Percentiles rank a stretch among this genome's conserved stretches.
Evolutionary conservation across 2,797 vertebrate species (phyloP).

Genomic region (Trachurus trachurus): DNA sequence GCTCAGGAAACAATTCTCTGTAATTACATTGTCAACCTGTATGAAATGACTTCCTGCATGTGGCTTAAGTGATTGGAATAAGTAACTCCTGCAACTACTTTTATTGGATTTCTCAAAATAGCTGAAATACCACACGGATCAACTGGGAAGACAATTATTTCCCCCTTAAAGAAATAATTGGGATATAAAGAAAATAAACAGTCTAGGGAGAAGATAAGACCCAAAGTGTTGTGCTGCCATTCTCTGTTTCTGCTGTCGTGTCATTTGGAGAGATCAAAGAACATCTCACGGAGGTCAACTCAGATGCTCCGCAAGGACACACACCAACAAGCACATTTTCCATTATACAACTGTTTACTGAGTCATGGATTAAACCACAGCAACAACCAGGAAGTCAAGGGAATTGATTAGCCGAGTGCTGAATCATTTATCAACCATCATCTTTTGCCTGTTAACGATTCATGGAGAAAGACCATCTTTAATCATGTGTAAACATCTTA

Average conservation of each 20-base stretch:
- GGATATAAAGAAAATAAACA: conserved; percentile 10
- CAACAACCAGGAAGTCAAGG: conserved; percentile 43
- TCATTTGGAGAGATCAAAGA: conserved; percentile 32
- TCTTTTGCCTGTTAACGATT: conserved; percentile 38
- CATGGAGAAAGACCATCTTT: conserved; percentile 56
- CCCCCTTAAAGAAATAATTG: conserved; percentile 3
- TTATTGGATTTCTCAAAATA: conserved; percentile 42
- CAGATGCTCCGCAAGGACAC: conserved; percentile 1
- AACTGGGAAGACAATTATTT: conserved; percentile 7
- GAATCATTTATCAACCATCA: conserved; percentile 70
- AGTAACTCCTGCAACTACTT: conserved; percentile 24
- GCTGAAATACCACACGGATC: neutral
- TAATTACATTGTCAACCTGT: conserved; percentile 50
- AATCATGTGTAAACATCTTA: conserved; percentile 68
- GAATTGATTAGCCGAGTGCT: conserved; percentile 56
- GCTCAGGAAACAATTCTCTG: conserved; percentile 34
- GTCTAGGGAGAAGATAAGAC: neutral
- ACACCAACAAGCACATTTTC: conserved; percentile 12
- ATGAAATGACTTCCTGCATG: conserved; percentile 26
- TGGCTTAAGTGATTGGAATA: conserved; percentile 19
- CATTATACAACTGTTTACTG: conserved; percentile 10
- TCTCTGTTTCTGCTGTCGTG: neutral
- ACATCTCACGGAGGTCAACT: conserved; percentile 9
- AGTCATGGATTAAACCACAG: conserved; percentile 43
- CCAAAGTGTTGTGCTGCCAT: neutral